Percentiles rank a stretch among this genome's conserved stretches.
Evolutionary conservation across 2,888 invertebrate genomes (phyloP).

Genomic region (Rhodophaea formosa): DNA sequence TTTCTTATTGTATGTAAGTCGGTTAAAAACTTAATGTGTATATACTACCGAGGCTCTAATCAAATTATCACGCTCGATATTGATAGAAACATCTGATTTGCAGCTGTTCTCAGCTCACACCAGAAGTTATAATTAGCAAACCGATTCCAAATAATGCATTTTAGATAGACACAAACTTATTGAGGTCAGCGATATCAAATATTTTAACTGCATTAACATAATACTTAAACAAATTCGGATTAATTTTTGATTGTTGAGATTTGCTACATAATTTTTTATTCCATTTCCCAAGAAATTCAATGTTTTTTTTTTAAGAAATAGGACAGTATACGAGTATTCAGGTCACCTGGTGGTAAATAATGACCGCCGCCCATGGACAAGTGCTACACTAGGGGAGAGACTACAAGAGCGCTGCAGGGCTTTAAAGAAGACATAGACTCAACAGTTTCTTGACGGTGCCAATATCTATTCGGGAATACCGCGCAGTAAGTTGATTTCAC

Average conservation of each 20-base stretch:
- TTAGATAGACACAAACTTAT: neutral
- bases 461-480: too few relatives aligned
- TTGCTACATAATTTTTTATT: too few relatives aligned
- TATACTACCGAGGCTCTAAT: neutral
- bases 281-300: too few relatives aligned
- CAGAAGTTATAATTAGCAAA: constrained; percentile 5
- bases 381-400: too few relatives aligned
- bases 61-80: constrained; percentile 3
- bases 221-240: neutral
- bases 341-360: too few relatives aligned
- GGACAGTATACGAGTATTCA: too few relatives aligned
- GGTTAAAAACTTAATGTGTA: neutral
- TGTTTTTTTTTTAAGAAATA: too few relatives aligned
- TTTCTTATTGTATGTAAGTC: neutral
- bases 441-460: too few relatives aligned
- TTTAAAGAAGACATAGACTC: too few relatives aligned
- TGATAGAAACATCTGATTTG: constrained; percentile 13
- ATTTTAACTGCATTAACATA: neutral
- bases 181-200: neutral
- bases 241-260: neutral
- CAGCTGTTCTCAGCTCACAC: neutral
- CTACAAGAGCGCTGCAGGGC: too few relatives aligned
- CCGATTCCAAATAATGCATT: neutral
- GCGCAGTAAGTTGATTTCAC: too few relatives aligned
- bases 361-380: too few relatives aligned